A percentile compares a stretch with the other conserved stretches of the same genome.
phyloP scores from a whole-genome alignment of 1,140 invertebrate genomes.

The Oedothorax gibbosus region DNA sequence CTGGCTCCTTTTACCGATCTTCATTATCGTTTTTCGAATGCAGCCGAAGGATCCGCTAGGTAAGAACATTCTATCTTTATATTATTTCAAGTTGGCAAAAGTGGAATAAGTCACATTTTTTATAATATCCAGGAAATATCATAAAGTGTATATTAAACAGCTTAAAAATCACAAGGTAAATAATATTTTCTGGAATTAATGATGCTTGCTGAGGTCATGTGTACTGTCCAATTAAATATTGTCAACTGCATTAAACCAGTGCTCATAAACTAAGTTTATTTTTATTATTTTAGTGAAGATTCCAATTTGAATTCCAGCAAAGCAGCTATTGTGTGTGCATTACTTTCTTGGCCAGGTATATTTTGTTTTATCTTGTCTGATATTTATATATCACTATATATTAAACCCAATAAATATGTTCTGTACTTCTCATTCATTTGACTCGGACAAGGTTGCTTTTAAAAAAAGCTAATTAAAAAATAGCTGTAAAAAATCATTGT shows the following conservation, averaged over 20 bases:
- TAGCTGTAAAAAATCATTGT: too few species aligned
- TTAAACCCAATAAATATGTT: too few species aligned
- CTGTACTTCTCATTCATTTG: too few species aligned
- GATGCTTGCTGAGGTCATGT: background rate
- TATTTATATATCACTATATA: background rate
- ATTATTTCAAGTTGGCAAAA: background rate
- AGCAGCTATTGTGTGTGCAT: conserved; percentile 82
- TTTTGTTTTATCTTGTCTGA: conserved; percentile 1
- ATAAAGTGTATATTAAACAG: background rate
- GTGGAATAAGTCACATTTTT: background rate
- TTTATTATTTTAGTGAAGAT: conserved; percentile 76
- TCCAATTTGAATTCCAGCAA: conserved; percentile 85
- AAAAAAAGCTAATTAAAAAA: too few species aligned
- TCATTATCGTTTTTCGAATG: conserved; percentile 73
- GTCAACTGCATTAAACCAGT: background rate
- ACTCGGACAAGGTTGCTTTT: too few species aligned
- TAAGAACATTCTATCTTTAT: background rate
- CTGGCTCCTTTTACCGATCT: conserved; percentile 94
- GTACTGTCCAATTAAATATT: background rate
- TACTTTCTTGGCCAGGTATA: conserved; percentile 88
- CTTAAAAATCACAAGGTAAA: too few species aligned
- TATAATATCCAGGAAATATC: background rate
- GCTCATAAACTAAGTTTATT: too few species aligned
- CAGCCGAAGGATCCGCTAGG: conserved; percentile 31
- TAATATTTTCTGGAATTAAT: background rate